A percentile compares a stretch with the other conserved stretches of the same genome.
Evolutionary conservation across 2,888 invertebrate genomes (phyloP).

Genomic region (Calameuta idolon): DNA sequence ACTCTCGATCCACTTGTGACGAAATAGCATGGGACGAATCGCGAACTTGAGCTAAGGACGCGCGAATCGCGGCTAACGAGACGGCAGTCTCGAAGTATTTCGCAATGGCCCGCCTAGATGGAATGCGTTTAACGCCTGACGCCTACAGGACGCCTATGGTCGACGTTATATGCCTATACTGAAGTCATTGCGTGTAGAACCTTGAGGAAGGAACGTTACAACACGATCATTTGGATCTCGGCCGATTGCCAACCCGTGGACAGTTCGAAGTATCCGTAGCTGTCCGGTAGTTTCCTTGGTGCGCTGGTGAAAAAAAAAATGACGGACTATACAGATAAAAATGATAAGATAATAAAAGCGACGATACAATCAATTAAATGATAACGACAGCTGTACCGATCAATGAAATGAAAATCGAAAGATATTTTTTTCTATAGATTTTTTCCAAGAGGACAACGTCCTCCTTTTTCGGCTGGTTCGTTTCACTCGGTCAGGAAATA

Average conservation of each 20-base stretch:
- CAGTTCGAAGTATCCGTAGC: not conserved
- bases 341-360: not conserved
- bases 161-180: conserved; percentile 25
- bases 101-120: conserved; percentile 63
- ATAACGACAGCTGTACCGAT: not conserved
- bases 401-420: not conserved
- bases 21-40: not conserved
- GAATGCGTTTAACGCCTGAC: conserved; percentile 67
- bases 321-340: not conserved
- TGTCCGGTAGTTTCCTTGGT: not conserved
- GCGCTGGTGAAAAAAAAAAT: not conserved
- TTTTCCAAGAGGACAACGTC: not conserved
- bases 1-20: not conserved
- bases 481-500: not conserved
- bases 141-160: conserved; percentile 65
- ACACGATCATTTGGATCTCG: conserved; percentile 65
- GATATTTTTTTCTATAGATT: not conserved
- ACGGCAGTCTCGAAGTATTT: conserved; percentile 42
- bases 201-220: conserved; percentile 65
- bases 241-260: conserved; percentile 52
- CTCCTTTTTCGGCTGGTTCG: conserved; percentile 2
- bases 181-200: conserved; percentile 45
- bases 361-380: not conserved
- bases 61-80: conserved; percentile 62
- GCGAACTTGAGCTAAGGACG: conserved; percentile 66